Conservation (phyloP, 2,888 invertebrate species). For the Stenolophus ochropezus region DNA sequence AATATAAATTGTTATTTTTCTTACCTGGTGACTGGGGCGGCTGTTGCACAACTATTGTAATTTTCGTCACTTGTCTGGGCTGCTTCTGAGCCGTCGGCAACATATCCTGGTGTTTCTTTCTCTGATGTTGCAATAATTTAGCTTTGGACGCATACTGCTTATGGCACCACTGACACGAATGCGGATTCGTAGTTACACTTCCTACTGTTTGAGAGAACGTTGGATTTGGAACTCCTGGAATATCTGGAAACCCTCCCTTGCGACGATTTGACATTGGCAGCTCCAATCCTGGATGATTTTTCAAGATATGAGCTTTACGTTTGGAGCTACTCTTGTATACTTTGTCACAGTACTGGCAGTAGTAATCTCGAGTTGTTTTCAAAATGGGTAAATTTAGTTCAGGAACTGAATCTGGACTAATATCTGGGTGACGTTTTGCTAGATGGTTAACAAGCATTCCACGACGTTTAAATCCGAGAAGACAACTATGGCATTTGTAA, state of each 20-base stretch:
- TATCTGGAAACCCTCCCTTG: conserved; percentile 67
- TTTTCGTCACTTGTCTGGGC: conserved; percentile 14
- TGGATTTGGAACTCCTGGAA: conserved; percentile 76
- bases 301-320: conserved; percentile 86
- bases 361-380: conserved; percentile 85
- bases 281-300: conserved; percentile 87
- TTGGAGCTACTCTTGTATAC: conserved; percentile 90
- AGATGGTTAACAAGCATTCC: conserved; percentile 91
- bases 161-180: conserved; percentile 87
- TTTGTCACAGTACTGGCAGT: conserved; percentile 90
- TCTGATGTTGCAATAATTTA: conserved; percentile 82
- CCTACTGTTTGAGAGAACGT: conserved; percentile 84
- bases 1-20: neutral
- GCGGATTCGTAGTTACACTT: conserved; percentile 81
- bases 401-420: conserved; percentile 79
- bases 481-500: conserved; percentile 85
- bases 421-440: conserved; percentile 83
- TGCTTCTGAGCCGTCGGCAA: conserved; percentile 68
- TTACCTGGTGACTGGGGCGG: conserved; percentile 54
- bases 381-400: conserved; percentile 87
- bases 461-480: conserved; percentile 86
- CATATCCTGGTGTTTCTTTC: conserved; percentile 77
- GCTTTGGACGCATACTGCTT: conserved; percentile 91
- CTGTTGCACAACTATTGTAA: neutral
- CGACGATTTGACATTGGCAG: conserved; percentile 76